Base-by-base conservation (phyloP, 2,888 invertebrate species). In the Acheta domesticus region DNA sequence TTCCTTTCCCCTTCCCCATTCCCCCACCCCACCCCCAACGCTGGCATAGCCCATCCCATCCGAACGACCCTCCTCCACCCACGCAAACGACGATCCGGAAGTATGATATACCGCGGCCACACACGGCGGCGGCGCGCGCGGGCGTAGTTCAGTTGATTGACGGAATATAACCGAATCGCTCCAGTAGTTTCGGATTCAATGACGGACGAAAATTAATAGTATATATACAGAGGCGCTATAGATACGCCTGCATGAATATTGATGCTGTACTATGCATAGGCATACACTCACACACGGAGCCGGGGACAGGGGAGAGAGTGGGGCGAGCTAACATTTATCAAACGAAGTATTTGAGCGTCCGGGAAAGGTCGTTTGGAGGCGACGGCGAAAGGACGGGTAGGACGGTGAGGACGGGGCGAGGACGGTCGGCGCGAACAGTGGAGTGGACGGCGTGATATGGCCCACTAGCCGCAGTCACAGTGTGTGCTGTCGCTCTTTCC, bases 221-320 rank as follows among this genome's bases (percentile, higher is more conserved):
- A 62, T 62, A 62, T 62, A 62, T 62, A 62, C 62, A 62, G 62
- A 62, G 36, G 36, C 36, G 36, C 62, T 62, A 62, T 62, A 62
- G 62, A 62, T 62, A 62, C 16, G 62, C 62, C n/a, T n/a, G 62
- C n/a, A 62, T 62, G 62, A 62, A 62, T 62, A 62, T 62, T 62
- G 62, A 62, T 62, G 62, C n/a, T 62, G 62, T 62, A n/a, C 14
- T 62, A 62, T 62, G 62, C 62, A 62, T 62, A 62, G 62, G n/a
- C 62, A 62, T 62, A 62, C 62, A 62, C n/a, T 1, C 36, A 36
- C 36, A 36, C 36, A 8, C 5, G 36, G 36, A 36, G 36, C 5
- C 36, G 36, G 36, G 36, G 36, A 8, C 5, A 8, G 36, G 36
- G 36, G 1, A 1, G 5, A 5, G 36, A 3, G 2, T 23, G 23